Evolutionary conservation across 2,797 vertebrate genomes (phyloP), one percentile per base, ranked within the genome.

Genomic region (Emys orbicularis): DNA sequence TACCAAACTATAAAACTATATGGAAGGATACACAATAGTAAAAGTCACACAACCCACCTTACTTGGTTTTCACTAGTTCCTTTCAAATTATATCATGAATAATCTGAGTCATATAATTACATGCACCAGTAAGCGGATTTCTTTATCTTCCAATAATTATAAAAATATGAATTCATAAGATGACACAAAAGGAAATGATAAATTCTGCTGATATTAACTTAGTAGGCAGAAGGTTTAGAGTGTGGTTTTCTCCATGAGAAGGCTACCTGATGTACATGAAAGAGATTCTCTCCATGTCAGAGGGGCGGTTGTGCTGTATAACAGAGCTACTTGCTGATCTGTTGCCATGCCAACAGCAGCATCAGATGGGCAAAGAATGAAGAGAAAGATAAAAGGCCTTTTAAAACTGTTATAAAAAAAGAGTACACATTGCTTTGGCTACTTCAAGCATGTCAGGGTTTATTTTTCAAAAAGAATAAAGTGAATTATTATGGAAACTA

Each of bases 301-400:
- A 97, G 96, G 97, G 96, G 93, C 94, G 92, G 92, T 97, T 94
- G 91, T 97, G 56, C 92, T 95, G 91, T 47, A 15, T 92, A 97
- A 97, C 95, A 98, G 98, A 98, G 95, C 97, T 89, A 96, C 95
- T 92, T 97, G 61, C 85, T 53, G 98, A 97, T 90, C 97, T 87
- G 98, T 98, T 98, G 90, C 98, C 90, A 98, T 98, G 97, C 96
- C 97, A 98, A 98, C 98, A 86, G 93, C 95, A 98, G 97, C 97
- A 97, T 97, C 97, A 95, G 96, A 94, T 93, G 96, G 97, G 95
- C 97, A 95, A 94, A 97, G 95, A 97, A 98, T 1, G 83, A 90
- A 91, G 92, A 94, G 95, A 93, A 83, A 95, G 95, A 96, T 96
- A 97, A 98, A 97, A 97, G 59, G 94, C 83, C 95, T 86, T 94